Conservation (phyloP, 2,888 invertebrate species). For the Hofmannophila pseudospretella region DNA sequence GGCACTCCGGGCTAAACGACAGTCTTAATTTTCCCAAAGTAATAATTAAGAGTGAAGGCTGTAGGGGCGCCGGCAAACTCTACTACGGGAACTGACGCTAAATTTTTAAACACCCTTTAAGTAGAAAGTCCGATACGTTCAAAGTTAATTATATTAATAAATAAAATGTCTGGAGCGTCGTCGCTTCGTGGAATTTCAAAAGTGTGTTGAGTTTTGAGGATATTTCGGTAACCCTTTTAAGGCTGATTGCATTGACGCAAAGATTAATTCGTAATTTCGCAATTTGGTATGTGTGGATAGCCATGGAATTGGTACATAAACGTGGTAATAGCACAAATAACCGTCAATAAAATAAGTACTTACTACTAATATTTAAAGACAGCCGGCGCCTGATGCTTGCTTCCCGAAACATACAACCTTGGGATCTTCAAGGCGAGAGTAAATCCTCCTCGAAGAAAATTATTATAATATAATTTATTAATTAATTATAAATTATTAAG, state of each 20-base stretch:
- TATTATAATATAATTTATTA: too few relatives aligned
- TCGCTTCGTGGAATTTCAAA: neutral
- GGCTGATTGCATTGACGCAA: too few relatives aligned
- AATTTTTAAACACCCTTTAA: conserved; percentile 74
- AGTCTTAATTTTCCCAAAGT: conserved; percentile 79
- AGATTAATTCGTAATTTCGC: neutral
- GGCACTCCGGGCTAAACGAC: conserved; percentile 73
- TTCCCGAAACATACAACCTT: too few relatives aligned
- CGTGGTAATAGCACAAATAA: too few relatives aligned
- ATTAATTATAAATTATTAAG: too few relatives aligned
- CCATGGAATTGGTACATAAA: too few relatives aligned
- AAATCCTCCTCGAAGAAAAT: too few relatives aligned
- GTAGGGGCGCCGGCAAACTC: conserved; percentile 55
- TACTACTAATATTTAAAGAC: too few relatives aligned
- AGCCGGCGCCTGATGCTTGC: too few relatives aligned
- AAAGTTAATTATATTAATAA: conserved; percentile 71
- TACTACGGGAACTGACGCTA: conserved; percentile 52
- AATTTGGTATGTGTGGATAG: too few relatives aligned
- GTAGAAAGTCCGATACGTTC: conserved; percentile 72
- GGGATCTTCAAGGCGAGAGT: too few relatives aligned
- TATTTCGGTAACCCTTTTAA: conserved; percentile 1
- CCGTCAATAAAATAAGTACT: too few relatives aligned
- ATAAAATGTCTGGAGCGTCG: conserved; percentile 26
- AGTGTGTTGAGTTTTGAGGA: neutral
- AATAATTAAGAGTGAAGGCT: conserved; percentile 78